Evolutionary conservation across 2,888 invertebrate species (phyloP), one percentile per base, ranked within the genome.

Genomic region (Amblyjoppa proteus): DNA sequence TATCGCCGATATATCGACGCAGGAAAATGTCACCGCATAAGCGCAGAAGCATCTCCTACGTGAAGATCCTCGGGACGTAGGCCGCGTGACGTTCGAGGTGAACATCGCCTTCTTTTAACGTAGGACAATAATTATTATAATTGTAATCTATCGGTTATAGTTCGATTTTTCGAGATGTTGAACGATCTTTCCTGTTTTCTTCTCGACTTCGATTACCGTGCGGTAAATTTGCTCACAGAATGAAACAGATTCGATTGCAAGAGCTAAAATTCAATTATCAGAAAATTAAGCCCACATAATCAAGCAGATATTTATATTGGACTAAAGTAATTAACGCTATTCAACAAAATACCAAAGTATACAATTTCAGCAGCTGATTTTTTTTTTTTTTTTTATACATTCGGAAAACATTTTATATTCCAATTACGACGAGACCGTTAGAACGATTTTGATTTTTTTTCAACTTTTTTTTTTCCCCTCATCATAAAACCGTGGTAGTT

Each of bases 1-100:
- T 92, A 92, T 92, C 91, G 90, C 88, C 91, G 92, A 92, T 92
- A 91, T 90, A 92, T 92, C 91, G 91, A 89, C 90, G 90, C 89
- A 87, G 88, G 91, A 90, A 92, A 92, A 91, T 92, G 92, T 92
- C 92, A 92, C 89, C 85, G 89, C 82, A 85, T 86, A 88, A 85
- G 82, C 86, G 84, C 76, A 77, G 80, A 71, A 77, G 71, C 58
- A 25, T 64, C 83, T 34, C 31, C 64, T 64, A 31, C 34, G 56
- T 64, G 78, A 81, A 64, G 61, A n/a, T 81, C 61, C 58, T 49
- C 51, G 11, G 13, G 74, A 45, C 71, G 75, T 41, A 34, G 38
- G 51, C 64, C 64, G 74, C 41, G 71, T 61, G 58, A 61, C 66
- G 31, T 20, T 45, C 41, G 34, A 51, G 66, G 51, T 51, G 74